Percentiles rank a stretch among this genome's conserved stretches.
Evolutionary conservation across 2,888 invertebrate species (phyloP).

Genomic region (Pachydiplax longipennis): DNA sequence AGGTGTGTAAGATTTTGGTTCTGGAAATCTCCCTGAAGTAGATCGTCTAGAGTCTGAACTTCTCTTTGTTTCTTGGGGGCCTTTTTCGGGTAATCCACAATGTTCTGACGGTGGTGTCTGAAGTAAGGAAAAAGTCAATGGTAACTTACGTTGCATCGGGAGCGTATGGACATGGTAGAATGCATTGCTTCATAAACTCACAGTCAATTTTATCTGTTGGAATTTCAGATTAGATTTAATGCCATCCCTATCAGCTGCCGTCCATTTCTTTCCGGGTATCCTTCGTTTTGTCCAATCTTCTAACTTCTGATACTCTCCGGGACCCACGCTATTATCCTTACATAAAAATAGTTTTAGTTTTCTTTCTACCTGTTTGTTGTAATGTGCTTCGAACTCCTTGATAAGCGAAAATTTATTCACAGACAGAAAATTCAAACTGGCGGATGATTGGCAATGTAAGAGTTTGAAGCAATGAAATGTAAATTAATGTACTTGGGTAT

Average conservation of each 20-base stretch:
- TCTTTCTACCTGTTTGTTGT: not conserved
- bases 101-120: not conserved
- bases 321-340: not conserved
- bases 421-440: too few relatives aligned
- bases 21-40: not conserved
- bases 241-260: not conserved
- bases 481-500: not conserved
- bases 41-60: not conserved
- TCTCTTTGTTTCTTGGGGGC: not conserved
- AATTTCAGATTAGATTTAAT: not conserved
- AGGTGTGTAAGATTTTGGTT: not conserved
- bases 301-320: not conserved
- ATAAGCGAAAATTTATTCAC: too few relatives aligned
- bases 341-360: not conserved
- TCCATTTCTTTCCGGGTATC: not conserved
- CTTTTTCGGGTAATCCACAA: not conserved
- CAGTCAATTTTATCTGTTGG: not conserved
- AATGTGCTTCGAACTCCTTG: too few relatives aligned
- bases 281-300: not conserved
- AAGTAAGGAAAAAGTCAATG: not conserved
- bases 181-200: not conserved
- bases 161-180: not conserved
- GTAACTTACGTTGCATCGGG: not conserved
- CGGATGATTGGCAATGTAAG: too few relatives aligned
- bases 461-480: too few relatives aligned